Evolutionary conservation across 2,888 invertebrate species (phyloP).

Genomic region (Mycalesis mineus): DNA sequence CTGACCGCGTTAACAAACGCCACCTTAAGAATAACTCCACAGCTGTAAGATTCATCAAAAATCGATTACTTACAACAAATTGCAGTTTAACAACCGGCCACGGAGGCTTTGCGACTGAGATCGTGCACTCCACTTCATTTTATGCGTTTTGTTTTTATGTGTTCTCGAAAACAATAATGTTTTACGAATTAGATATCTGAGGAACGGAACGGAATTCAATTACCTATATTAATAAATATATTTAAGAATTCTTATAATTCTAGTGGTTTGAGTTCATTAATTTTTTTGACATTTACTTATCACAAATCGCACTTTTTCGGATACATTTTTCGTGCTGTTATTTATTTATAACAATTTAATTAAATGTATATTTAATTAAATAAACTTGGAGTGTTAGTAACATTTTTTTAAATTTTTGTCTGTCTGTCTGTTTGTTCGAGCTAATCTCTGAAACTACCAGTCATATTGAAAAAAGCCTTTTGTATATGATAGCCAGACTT

Average conservation of each 20-base stretch:
- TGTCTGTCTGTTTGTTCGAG: too few relatives aligned
- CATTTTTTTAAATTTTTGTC: too few relatives aligned
- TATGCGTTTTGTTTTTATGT: conserved; percentile 22
- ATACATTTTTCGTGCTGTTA: too few relatives aligned
- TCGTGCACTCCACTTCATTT: conserved; percentile 13
- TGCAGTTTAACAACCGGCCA: conserved; percentile 57
- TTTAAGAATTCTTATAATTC: not conserved
- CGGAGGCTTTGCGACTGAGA: conserved; percentile 19
- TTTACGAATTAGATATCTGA: conserved; percentile 7
- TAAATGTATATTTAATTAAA: too few relatives aligned
- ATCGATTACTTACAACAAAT: conserved; percentile 67
- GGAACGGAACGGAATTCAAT: not conserved
- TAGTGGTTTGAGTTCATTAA: too few relatives aligned
- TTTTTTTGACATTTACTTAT: too few relatives aligned
- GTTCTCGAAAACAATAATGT: conserved; percentile 14
- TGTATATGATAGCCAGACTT: too few relatives aligned
- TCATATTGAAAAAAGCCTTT: too few relatives aligned
- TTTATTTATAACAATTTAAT: too few relatives aligned
- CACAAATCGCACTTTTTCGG: too few relatives aligned
- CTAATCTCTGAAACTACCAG: too few relatives aligned
- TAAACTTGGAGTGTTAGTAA: too few relatives aligned
- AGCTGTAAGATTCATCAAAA: conserved; percentile 58
- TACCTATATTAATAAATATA: not conserved
- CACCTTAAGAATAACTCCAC: conserved; percentile 36
- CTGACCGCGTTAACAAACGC: not conserved